Percentiles rank a stretch among this genome's conserved stretches.
Conservation (phyloP, 2,888 invertebrate genomes). For the Strigamia maritima region DNA sequence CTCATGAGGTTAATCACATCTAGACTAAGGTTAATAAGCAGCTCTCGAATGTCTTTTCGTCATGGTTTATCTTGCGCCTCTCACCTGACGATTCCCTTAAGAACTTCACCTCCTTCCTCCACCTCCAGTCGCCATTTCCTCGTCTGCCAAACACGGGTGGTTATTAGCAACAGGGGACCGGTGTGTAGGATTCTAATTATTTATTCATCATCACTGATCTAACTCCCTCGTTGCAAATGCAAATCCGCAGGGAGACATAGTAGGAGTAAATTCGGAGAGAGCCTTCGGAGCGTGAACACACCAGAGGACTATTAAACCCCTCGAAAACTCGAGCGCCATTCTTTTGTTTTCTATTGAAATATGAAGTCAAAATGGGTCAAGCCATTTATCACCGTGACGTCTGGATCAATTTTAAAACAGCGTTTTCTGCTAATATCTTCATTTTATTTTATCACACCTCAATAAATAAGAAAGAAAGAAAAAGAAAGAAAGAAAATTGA, state of each 20-base stretch:
- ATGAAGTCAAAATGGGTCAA: conserved; percentile 32
- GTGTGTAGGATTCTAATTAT: conserved; percentile 30
- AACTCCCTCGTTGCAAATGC: conserved; percentile 34
- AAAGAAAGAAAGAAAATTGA: not conserved
- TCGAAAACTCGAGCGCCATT: conserved; percentile 27
- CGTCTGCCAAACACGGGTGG: conserved; percentile 21
- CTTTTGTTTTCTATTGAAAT: conserved; percentile 34
- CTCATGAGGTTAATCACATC: conserved; percentile 26
- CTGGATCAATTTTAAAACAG: not conserved
- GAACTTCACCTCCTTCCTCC: not conserved
- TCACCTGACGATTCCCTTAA: conserved; percentile 25
- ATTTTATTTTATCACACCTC: not conserved
- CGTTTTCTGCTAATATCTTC: not conserved
- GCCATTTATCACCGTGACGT: not conserved
- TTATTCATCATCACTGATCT: conserved; percentile 34
- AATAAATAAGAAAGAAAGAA: not conserved
- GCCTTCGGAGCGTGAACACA: conserved; percentile 22
- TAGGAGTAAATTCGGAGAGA: conserved; percentile 23
- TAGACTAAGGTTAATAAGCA: conserved; percentile 32
- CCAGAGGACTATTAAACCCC: conserved; percentile 24
- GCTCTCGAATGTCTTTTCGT: conserved; percentile 34
- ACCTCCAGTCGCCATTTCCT: conserved; percentile 24
- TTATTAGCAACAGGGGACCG: conserved; percentile 32
- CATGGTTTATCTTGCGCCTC: conserved; percentile 19
- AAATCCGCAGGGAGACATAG: conserved; percentile 22